These are phyloP conservation scores for Acanthopagrus latus DNA, from an alignment of 2,797 vertebrate genomes.

Conservation along the genomic window DNA sequence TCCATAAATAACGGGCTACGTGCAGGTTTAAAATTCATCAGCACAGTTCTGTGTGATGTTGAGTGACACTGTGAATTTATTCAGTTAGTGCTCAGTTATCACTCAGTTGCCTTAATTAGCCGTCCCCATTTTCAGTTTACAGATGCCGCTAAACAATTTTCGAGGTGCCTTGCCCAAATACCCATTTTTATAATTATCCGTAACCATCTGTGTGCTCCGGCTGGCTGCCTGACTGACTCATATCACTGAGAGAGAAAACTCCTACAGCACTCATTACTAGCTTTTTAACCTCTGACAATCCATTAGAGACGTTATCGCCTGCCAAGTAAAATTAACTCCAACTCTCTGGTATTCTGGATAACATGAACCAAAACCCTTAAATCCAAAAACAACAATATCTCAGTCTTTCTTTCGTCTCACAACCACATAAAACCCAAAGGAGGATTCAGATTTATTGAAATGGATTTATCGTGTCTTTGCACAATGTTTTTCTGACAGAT, in stretches of 20 bases:
- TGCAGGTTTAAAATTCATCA: background rate
- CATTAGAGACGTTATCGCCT: conserved; percentile 31
- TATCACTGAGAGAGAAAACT: conserved; percentile 10
- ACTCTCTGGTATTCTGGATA: background rate
- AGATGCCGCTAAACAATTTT: conserved; percentile 47
- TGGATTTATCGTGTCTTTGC: conserved; percentile 1
- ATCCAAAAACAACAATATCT: background rate
- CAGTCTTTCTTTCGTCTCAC: background rate
- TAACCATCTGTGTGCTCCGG: conserved; percentile 49
- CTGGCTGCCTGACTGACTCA: conserved; percentile 34
- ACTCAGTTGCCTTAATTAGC: background rate
- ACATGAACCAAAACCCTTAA: background rate
- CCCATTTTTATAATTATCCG: conserved; percentile 53
- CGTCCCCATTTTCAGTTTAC: background rate
- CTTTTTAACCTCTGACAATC: conserved; percentile 41
- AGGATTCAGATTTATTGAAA: conserved; percentile 1
- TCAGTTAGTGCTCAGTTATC: background rate
- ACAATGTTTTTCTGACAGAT: conserved; percentile 1
- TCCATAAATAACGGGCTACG: background rate
- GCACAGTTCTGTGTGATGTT: background rate
- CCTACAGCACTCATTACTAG: conserved; percentile 10
- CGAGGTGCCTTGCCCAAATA: conserved; percentile 25
- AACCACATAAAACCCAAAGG: background rate
- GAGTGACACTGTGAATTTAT: background rate
- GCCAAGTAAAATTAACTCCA: conserved; percentile 40